These are phyloP conservation scores for Chrysolina americana DNA, from an alignment of 2,888 invertebrate species.

Conservation along the genomic window DNA sequence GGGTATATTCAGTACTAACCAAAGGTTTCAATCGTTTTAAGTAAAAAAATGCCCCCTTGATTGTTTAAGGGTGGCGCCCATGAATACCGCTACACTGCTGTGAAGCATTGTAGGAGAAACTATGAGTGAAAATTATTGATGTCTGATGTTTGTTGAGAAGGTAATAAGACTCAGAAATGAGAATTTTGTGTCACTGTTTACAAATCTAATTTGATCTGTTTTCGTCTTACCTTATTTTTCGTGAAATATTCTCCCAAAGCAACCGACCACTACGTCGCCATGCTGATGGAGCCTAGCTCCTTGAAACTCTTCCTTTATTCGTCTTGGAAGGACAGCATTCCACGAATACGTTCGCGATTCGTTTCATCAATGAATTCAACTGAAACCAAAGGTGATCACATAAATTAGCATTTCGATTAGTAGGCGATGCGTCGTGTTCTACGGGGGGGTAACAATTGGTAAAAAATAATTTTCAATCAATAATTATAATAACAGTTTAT, in stretches of 20 bases:
- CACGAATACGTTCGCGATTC: not conserved
- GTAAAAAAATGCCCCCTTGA: no score
- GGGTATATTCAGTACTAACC: no score
- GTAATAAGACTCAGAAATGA: no score
- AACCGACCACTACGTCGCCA: not conserved
- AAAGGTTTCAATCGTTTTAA: no score
- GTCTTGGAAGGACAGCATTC: slow-evolving; percentile 3
- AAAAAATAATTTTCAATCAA: no score
- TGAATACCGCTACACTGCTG: no score
- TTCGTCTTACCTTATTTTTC: slow-evolving; percentile 4
- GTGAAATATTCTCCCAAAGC: not conserved
- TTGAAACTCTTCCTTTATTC: not conserved
- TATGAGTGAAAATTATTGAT: no score
- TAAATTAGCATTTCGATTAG: not conserved
- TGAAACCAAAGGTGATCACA: slow-evolving; percentile 10
- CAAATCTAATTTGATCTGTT: not conserved
- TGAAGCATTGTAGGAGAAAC: no score
- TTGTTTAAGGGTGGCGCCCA: no score
- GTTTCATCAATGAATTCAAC: slow-evolving; percentile 14
- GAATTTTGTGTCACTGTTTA: no score
- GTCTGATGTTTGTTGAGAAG: no score
- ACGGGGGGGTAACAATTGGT: not conserved
- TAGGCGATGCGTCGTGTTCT: not conserved
- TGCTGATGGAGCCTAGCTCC: not conserved
- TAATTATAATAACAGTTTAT: no score